phyloP scores from a whole-genome alignment of 2,797 vertebrate species.

The Pangasius djambal region DNA sequence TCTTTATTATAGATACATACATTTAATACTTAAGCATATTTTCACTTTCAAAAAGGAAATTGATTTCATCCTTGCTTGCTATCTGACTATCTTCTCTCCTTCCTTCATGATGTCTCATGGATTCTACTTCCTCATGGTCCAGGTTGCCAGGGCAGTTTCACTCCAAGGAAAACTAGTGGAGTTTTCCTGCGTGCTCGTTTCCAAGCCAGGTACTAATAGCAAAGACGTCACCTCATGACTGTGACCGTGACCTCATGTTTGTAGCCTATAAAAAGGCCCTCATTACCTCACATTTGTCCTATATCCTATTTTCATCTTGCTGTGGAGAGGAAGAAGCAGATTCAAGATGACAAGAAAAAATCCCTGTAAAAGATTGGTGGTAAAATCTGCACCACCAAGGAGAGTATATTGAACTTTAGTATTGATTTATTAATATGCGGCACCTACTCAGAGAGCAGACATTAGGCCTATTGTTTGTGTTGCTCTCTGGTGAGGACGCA shows the following conservation, averaged over 20 bases:
- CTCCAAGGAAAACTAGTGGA: neutral
- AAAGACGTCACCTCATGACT: conserved; percentile 11
- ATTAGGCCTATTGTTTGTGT: neutral
- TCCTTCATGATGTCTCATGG: neutral
- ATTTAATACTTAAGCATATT: neutral
- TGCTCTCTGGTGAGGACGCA: neutral
- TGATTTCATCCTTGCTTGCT: neutral
- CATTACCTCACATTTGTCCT: conserved; percentile 2
- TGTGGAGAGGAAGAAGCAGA: neutral
- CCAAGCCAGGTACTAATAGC: neutral
- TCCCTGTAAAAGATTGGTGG: neutral
- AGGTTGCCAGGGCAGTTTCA: neutral
- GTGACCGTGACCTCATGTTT: neutral
- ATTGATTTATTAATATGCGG: neutral
- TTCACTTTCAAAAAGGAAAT: neutral
- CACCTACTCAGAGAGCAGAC: neutral
- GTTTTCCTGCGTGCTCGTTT: neutral
- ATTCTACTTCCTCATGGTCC: neutral
- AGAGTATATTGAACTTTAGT: neutral
- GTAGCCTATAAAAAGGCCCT: neutral
- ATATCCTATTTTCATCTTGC: conserved; percentile 17
- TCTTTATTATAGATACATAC: neutral
- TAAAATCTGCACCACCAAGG: neutral
- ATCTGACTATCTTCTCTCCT: neutral
- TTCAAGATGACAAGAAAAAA: neutral